phyloP scores from a whole-genome alignment of 2,888 invertebrate species.

The Nycteola revayana region DNA sequence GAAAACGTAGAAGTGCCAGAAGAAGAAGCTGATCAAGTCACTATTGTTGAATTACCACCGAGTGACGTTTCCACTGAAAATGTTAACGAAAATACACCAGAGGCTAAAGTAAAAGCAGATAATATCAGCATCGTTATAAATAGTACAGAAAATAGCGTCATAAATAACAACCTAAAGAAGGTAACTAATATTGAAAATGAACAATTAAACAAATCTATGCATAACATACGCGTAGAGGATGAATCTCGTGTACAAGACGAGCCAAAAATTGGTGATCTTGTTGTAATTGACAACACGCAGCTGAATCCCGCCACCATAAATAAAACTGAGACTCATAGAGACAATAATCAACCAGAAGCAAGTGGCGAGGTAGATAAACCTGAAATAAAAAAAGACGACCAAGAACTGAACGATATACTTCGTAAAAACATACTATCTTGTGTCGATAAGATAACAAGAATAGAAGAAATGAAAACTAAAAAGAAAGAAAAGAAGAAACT shows the following conservation, averaged over 20 bases:
- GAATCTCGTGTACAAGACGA: slow-evolving; percentile 37
- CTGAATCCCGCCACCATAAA: slow-evolving; percentile 7
- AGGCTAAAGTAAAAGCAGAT: slow-evolving; percentile 35
- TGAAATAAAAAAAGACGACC: slow-evolving; percentile 49
- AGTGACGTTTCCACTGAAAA: slow-evolving; percentile 27
- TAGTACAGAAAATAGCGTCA: slow-evolving; percentile 40
- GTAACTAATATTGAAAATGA: slow-evolving; percentile 75
- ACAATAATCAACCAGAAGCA: slow-evolving; percentile 23
- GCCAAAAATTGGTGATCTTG: slow-evolving; percentile 4
- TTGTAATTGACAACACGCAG: slow-evolving; percentile 13
- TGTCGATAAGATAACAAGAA: slow-evolving; percentile 69
- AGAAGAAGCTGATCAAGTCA: slow-evolving; percentile 40
- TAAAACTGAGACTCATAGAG: slow-evolving; percentile 17
- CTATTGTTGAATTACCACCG: slow-evolving; percentile 26
- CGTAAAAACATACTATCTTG: slow-evolving; percentile 71
- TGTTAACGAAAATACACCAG: slow-evolving; percentile 24
- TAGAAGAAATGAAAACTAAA: slow-evolving; percentile 69
- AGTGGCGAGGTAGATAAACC: slow-evolving; percentile 39
- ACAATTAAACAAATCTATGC: slow-evolving; percentile 66
- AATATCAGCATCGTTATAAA: slow-evolving; percentile 44
- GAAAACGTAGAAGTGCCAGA: slow-evolving; percentile 63
- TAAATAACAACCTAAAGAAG: slow-evolving; percentile 63
- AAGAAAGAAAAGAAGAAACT: slow-evolving; percentile 47
- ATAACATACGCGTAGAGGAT: slow-evolving; percentile 45
- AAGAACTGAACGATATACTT: slow-evolving; percentile 59